Conservation (phyloP, 2,888 invertebrate genomes). For the Exocentrus adspersus region DNA sequence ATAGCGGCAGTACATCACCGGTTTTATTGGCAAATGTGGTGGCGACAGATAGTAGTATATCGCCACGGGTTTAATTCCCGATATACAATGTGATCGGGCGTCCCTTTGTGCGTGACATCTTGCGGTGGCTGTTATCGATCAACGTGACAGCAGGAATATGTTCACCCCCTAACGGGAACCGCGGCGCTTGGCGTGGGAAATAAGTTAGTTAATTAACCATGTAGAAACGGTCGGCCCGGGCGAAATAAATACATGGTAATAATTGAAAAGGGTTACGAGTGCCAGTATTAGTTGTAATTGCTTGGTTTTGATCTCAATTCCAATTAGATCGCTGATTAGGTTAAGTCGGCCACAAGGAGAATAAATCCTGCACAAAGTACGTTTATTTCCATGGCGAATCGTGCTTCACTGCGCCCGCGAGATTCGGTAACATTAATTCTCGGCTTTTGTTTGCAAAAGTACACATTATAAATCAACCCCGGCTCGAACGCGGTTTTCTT, state of each 20-base stretch:
- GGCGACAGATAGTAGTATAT: background rate
- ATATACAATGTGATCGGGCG: background rate
- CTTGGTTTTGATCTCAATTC: conserved; percentile 22
- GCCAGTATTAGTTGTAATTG: conserved; percentile 8
- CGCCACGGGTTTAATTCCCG: background rate
- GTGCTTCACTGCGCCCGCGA: conserved; percentile 27
- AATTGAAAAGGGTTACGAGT: background rate
- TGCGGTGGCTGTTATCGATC: background rate
- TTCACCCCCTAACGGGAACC: background rate
- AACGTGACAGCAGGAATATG: background rate
- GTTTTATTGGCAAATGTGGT: background rate
- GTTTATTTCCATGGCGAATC: conserved; percentile 31
- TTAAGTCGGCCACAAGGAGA: conserved; percentile 23
- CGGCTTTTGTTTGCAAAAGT: conserved; percentile 19
- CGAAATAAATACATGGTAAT: no score
- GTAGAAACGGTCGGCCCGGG: no score
- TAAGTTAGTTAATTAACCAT: no score
- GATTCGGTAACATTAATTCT: conserved; percentile 12
- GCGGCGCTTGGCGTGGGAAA: background rate
- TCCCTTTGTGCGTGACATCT: background rate
- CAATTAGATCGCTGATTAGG: conserved; percentile 25
- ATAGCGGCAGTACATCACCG: no score
- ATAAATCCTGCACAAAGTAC: conserved; percentile 26
- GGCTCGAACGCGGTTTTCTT: conserved; percentile 8
- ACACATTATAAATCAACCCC: conserved; percentile 17